A percentile compares a stretch with the other conserved stretches of the same genome.
Conservation (phyloP, 2,797 vertebrate species). For the Scolopax rusticola region DNA sequence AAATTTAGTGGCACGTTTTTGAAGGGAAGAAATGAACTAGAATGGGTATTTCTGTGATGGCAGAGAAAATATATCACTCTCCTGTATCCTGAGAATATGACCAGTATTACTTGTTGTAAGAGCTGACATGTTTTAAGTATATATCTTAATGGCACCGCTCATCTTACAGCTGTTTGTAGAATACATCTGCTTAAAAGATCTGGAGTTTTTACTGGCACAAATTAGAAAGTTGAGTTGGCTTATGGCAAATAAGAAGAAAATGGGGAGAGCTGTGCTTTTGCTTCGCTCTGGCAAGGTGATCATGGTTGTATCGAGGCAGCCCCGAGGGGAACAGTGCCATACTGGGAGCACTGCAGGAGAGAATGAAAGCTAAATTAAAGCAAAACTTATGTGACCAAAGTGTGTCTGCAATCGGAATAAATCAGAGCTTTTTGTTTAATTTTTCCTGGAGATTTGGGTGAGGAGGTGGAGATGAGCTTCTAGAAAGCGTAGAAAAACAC, state of each 20-base stretch:
- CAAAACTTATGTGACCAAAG: not conserved
- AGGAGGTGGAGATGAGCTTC: not conserved
- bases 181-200: not conserved
- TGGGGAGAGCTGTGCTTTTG: not conserved
- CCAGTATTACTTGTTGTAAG: not conserved
- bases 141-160: not conserved
- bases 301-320: not conserved
- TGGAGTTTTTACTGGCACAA: not conserved
- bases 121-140: not conserved
- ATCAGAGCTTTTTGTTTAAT: not conserved
- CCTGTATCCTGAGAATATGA: not conserved
- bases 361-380: not conserved
- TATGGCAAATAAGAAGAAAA: not conserved
- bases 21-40: not conserved
- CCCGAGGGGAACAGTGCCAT: not conserved
- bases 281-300: not conserved
- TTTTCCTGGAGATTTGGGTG: not conserved
- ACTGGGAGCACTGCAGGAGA: not conserved
- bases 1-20: not conserved
- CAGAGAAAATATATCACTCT: not conserved
- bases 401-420: not conserved
- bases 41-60: not conserved
- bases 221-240: not conserved
- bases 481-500: fast-evolving
- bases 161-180: not conserved